Evolutionary conservation across 2,888 invertebrate genomes (phyloP).

Genomic region (Aquatica leii): DNA sequence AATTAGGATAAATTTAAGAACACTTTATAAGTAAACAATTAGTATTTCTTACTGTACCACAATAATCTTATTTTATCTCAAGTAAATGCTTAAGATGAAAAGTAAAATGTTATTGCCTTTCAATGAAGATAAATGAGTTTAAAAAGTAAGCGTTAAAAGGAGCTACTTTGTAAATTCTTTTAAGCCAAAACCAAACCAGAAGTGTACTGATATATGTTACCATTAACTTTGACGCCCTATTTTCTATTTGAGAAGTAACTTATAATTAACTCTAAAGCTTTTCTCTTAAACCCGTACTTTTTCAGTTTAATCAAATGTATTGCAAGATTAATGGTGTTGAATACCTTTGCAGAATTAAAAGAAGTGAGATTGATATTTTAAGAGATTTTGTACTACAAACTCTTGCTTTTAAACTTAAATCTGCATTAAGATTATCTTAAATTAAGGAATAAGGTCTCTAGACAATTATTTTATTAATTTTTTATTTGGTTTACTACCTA

Average conservation of each 20-base stretch:
- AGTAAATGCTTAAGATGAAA: too few relatives aligned
- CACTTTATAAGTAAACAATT: too few relatives aligned
- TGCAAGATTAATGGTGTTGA: constrained; percentile 2
- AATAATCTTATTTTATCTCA: too few relatives aligned
- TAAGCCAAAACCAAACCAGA: constrained; percentile 8
- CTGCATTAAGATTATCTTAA: neutral
- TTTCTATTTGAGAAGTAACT: constrained; percentile 12
- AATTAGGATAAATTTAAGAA: too few relatives aligned
- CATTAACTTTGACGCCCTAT: constrained; percentile 3
- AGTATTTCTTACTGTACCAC: too few relatives aligned
- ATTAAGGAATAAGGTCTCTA: too few relatives aligned
- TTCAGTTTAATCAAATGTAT: constrained; percentile 9
- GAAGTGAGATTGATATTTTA: constrained; percentile 2
- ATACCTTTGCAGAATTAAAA: constrained; percentile 12
- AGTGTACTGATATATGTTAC: constrained; percentile 7
- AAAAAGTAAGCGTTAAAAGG: neutral
- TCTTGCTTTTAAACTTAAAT: constrained; percentile 1
- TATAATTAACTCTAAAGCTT: constrained; percentile 12
- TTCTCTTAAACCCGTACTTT: constrained; percentile 9
- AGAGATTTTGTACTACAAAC: neutral
- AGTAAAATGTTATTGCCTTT: neutral
- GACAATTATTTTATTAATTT: too few relatives aligned
- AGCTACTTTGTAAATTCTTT: constrained; percentile 3
- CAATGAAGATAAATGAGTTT: neutral
- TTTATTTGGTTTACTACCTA: too few relatives aligned